Conservation (phyloP, 2,797 vertebrate genomes). For the Alfaro cultratus region DNA sequence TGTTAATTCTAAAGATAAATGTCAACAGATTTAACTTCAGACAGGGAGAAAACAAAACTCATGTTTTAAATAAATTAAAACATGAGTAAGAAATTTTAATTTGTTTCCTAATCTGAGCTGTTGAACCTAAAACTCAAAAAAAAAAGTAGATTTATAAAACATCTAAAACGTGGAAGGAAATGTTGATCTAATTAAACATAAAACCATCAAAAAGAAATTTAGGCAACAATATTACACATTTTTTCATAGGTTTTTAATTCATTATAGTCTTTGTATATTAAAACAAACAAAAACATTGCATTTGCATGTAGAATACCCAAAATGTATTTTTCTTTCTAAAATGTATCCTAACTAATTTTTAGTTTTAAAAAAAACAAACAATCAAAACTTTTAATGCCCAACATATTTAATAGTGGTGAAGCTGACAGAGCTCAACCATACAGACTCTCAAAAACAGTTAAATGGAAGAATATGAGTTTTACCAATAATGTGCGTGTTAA, state of each 20-base stretch:
- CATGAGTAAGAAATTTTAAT: background rate
- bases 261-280: background rate
- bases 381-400: background rate
- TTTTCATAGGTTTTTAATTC: background rate
- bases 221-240: background rate
- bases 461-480: background rate
- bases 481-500: background rate
- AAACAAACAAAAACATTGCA: background rate
- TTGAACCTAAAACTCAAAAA: background rate
- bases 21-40: background rate
- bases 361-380: too few species aligned
- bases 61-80: background rate
- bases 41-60: too few species aligned
- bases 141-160: background rate
- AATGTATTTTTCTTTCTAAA: too few species aligned
- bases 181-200: background rate
- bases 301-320: background rate
- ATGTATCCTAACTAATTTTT: too few species aligned
- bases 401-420: background rate
- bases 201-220: background rate
- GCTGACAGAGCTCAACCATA: background rate
- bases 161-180: background rate
- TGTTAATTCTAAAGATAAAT: background rate
- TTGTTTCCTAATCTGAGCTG: background rate
- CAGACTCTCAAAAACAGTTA: constrained; percentile 3